Percentiles rank a stretch among this genome's conserved stretches.
Conservation (phyloP, 2,888 invertebrate genomes). For the Galerucella pusilla region DNA sequence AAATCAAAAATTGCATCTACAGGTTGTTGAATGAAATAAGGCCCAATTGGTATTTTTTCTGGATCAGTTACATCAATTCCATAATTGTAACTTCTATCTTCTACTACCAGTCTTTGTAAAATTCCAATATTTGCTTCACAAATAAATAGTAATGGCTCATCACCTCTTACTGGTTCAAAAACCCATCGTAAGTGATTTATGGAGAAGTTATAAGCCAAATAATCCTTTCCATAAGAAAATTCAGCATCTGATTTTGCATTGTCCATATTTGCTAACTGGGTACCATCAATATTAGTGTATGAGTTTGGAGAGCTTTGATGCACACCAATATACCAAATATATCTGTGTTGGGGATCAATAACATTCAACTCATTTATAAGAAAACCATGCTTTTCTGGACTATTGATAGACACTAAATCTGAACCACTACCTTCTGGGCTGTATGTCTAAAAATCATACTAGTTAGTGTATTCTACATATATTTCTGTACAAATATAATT, state of each 20-base stretch:
- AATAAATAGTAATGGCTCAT: slow-evolving; percentile 82
- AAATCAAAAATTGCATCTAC: slow-evolving; percentile 85
- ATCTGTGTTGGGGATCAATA: slow-evolving; percentile 85
- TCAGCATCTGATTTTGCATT: slow-evolving; percentile 79
- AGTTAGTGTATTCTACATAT: no score
- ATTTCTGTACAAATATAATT: no score
- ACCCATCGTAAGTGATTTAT: slow-evolving; percentile 83
- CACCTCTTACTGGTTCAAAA: slow-evolving; percentile 81
- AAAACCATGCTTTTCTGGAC: slow-evolving; percentile 88
- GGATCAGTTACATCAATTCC: slow-evolving; percentile 86
- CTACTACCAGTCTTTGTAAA: slow-evolving; percentile 76
- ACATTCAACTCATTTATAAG: slow-evolving; percentile 83
- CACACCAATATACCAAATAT: slow-evolving; percentile 86
- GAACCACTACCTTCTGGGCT: slow-evolving; percentile 68
- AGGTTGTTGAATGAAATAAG: slow-evolving; percentile 89
- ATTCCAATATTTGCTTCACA: slow-evolving; percentile 87
- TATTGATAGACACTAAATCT: slow-evolving; percentile 83
- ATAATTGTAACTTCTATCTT: slow-evolving; percentile 85
- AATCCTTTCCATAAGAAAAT: slow-evolving; percentile 73
- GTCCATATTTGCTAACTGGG: slow-evolving; percentile 80
- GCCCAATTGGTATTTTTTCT: slow-evolving; percentile 85
- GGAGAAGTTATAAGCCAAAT: slow-evolving; percentile 83
- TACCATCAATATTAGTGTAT: slow-evolving; percentile 90
- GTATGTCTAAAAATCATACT: slow-evolving; percentile 33
- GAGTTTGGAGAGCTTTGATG: slow-evolving; percentile 78